Percentiles rank a stretch among this genome's conserved stretches.
Evolutionary conservation across 2,113 vertebrate species (phyloP).

Genomic region (Struthio camelus): DNA sequence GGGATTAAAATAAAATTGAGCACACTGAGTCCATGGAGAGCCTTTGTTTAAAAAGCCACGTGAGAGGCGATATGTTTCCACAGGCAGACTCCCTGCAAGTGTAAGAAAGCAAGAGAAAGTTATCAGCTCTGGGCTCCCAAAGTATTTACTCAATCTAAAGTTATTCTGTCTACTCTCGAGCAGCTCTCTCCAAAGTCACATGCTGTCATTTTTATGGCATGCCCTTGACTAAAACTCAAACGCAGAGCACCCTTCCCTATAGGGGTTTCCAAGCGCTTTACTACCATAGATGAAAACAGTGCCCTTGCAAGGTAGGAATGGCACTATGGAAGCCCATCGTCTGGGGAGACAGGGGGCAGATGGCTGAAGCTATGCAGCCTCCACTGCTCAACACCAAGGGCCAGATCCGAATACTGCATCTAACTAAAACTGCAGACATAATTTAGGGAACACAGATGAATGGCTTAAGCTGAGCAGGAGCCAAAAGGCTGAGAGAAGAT

Average conservation of each 20-base stretch:
- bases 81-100: not conserved
- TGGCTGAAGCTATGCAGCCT: not conserved
- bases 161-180: not conserved
- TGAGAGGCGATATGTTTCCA: not conserved
- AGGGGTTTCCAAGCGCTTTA: not conserved
- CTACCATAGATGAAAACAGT: not conserved
- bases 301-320: not conserved
- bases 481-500: not conserved
- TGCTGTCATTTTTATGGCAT: not conserved
- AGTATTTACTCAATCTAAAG: slow-evolving; percentile 14
- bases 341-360: not conserved
- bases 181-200: not conserved
- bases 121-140: not conserved
- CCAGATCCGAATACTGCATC: not conserved
- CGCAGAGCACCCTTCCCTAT: not conserved
- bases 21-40: not conserved
- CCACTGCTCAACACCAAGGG: not conserved
- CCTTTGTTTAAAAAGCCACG: not conserved
- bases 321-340: not conserved
- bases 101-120: not conserved
- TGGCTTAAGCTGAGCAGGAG: not conserved
- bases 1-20: slow-evolving; percentile 1
- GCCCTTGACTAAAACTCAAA: not conserved
- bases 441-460: not conserved
- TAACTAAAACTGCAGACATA: not conserved